Conservation (phyloP, 2,113 vertebrate genomes). For the western clawed frog (Xenopus tropicalis) region UCB_Xtro_10.0 CM004448.2:60660501-60661000, state of each 20-base stretch:
- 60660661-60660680: constrained; percentile 83
- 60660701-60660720: constrained; percentile 89
- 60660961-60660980: constrained; percentile 66
- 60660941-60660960: constrained; percentile 78
- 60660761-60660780: constrained; percentile 82
- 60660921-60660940: constrained; percentile 93
- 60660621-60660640: constrained; percentile 85
- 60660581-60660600: constrained; percentile 94
- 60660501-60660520: too few species aligned
- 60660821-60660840: constrained; percentile 92
- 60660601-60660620: constrained; percentile 88
- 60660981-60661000: constrained; percentile 7
- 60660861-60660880: constrained; percentile 87
- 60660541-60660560: too few species aligned
- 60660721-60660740: constrained; percentile 92
- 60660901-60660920: constrained; percentile 85
- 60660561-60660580: constrained; percentile 88
- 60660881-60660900: constrained; percentile 62
- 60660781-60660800: constrained; percentile 88
- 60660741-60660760: constrained; percentile 79
- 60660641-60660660: constrained; percentile 81
- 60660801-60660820: constrained; percentile 84
- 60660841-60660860: constrained; percentile 86
- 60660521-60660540: too few species aligned
- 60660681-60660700: constrained; percentile 84